Conservation (phyloP, 2,113 vertebrate genomes). For the Hippocampus abdominalis region DNA sequence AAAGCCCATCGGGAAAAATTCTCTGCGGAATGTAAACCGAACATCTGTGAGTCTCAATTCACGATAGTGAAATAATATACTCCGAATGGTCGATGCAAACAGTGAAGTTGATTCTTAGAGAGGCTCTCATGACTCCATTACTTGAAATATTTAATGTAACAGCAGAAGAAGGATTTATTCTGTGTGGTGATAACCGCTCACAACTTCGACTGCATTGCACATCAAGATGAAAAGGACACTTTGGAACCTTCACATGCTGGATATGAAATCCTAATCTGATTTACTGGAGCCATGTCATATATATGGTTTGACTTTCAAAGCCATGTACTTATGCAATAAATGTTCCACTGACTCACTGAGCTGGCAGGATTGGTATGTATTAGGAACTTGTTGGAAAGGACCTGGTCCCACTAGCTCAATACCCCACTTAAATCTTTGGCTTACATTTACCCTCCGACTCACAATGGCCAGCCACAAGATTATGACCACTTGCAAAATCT, state of each 20-base stretch:
- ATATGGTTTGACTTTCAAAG: constrained; percentile 32
- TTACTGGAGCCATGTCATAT: constrained; percentile 40
- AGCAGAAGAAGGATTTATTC: constrained; percentile 3
- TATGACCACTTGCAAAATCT: constrained; percentile 11
- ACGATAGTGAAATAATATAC: too few species aligned
- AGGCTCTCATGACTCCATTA: too few species aligned
- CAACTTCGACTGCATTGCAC: neutral
- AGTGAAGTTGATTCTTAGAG: too few species aligned
- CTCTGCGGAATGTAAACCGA: too few species aligned
- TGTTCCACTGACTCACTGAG: constrained; percentile 54
- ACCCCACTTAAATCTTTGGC: constrained; percentile 26
- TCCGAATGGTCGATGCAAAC: too few species aligned
- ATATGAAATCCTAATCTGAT: constrained; percentile 36
- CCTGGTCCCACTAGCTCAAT: constrained; percentile 31
- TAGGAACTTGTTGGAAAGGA: constrained; percentile 50
- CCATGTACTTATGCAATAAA: constrained; percentile 44
- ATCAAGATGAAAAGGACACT: neutral
- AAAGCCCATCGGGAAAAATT: too few species aligned
- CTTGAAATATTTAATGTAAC: neutral
- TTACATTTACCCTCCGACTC: constrained; percentile 19
- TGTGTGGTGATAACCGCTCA: constrained; percentile 10
- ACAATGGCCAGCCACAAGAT: neutral
- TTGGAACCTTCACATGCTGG: constrained; percentile 8
- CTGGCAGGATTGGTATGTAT: constrained; percentile 48
- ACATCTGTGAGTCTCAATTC: too few species aligned